phyloP scores from a whole-genome alignment of 1,140 invertebrate genomes.

The Drosophila murphyi region DNA sequence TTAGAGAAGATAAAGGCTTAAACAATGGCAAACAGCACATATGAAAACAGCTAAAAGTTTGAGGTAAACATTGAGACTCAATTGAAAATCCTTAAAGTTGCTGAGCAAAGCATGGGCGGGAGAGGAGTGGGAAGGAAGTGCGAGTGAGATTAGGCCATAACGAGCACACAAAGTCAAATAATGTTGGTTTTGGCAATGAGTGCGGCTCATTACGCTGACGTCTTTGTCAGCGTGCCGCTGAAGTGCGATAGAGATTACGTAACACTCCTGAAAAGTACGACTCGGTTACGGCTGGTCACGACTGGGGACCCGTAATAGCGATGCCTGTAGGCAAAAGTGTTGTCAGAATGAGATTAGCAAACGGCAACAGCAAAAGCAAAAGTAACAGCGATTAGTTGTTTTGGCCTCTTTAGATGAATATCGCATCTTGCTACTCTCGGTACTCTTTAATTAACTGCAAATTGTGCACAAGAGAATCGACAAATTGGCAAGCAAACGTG shows the following conservation, averaged over 20 bases:
- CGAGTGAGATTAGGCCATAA: constrained; percentile 18
- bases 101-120: background rate
- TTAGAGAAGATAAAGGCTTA: background rate
- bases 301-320: background rate
- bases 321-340: constrained; percentile 5
- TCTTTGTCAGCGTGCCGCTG: constrained; percentile 23
- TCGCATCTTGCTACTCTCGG: background rate
- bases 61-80: background rate
- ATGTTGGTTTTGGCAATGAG: constrained; percentile 11
- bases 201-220: constrained; percentile 40
- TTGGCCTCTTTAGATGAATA: background rate
- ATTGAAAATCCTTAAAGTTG: background rate
- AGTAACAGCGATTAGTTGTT: constrained; percentile 3
- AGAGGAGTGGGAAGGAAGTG: background rate
- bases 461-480: constrained; percentile 32
- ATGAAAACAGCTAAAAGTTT: background rate
- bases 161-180: constrained; percentile 28
- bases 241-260: constrained; percentile 41
- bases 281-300: background rate
- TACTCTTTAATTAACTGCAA: constrained; percentile 45
- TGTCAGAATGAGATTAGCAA: constrained; percentile 34
- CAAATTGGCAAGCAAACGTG: constrained; percentile 35
- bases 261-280: background rate
- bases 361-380: too few species aligned
- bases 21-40: background rate